Percentiles rank a stretch among this genome's conserved stretches.
phyloP scores from a whole-genome alignment of 2,888 invertebrate species.

The Gnatocerus cornutus region DNA sequence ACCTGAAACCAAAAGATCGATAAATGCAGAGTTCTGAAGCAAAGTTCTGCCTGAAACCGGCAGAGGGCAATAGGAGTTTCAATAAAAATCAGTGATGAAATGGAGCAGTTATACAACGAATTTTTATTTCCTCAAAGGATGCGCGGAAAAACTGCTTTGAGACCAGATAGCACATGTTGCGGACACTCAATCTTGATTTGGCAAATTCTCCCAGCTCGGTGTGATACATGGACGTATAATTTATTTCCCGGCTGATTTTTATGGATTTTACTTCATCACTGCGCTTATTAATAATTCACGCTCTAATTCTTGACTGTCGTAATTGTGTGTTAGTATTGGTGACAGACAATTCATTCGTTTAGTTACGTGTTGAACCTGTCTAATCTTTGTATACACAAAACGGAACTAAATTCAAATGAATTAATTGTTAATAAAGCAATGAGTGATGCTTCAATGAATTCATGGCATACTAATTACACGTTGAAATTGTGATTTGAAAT shows the following conservation, averaged over 20 bases:
- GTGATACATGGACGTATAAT: constrained; percentile 8
- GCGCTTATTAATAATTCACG: constrained; percentile 21
- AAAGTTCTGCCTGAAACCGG: background rate
- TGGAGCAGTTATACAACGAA: background rate
- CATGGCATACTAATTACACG: background rate
- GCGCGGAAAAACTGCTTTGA: no score
- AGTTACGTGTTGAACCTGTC: background rate
- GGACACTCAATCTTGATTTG: constrained; percentile 4
- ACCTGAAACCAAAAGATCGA: constrained; percentile 52
- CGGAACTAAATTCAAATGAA: background rate
- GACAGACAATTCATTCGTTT: background rate
- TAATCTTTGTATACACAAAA: constrained; percentile 7
- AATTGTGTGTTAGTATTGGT: constrained; percentile 14
- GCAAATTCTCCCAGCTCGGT: background rate
- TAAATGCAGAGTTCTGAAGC: background rate
- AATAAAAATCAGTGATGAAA: background rate
- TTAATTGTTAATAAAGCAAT: constrained; percentile 26
- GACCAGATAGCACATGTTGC: no score
- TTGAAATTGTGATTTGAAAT: constrained; percentile 7
- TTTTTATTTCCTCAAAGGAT: background rate
- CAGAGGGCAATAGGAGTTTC: background rate
- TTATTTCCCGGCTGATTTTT: constrained; percentile 3
- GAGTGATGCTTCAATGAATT: constrained; percentile 16
- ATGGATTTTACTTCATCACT: constrained; percentile 7
- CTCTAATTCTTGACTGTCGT: constrained; percentile 2